Percentiles rank a stretch among this genome's conserved stretches.
These are phyloP conservation scores for Agonopterix alstromeriana DNA, from an alignment of 2,888 invertebrate genomes.

Conservation along the genomic window DNA sequence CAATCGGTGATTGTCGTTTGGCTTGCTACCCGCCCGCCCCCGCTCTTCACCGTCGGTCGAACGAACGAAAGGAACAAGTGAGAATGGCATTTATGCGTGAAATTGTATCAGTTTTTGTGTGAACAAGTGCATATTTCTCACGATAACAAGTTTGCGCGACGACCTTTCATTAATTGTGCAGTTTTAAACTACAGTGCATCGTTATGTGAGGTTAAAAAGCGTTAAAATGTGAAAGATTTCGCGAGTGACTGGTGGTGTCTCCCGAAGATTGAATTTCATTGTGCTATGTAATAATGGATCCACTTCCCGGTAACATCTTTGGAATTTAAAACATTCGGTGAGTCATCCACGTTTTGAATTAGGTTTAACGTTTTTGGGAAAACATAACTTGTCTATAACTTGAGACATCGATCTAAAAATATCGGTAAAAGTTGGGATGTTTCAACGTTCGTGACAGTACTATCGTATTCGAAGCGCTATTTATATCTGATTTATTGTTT, in stretches of 20 bases:
- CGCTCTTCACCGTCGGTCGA: conserved; percentile 33
- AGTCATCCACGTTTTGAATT: conserved; percentile 59
- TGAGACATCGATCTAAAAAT: conserved; percentile 23
- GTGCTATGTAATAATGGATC: conserved; percentile 61
- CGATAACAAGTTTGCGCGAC: conserved; percentile 35
- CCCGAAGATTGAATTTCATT: conserved; percentile 57
- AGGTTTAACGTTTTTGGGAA: conserved; percentile 23
- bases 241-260: conserved; percentile 60
- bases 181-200: conserved; percentile 26
- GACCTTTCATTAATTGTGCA: conserved; percentile 35
- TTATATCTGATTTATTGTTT: conserved; percentile 29
- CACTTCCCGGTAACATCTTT: conserved; percentile 65
- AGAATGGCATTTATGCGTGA: conserved; percentile 66
- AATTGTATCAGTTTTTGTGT: conserved; percentile 63
- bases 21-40: conserved; percentile 10
- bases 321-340: conserved; percentile 74
- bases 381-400: not conserved
- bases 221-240: conserved; percentile 45
- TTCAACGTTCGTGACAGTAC: conserved; percentile 9
- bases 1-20: not conserved
- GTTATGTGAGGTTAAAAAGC: conserved; percentile 48
- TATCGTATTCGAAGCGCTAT: conserved; percentile 31
- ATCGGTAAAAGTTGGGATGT: conserved; percentile 22
- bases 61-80: conserved; percentile 39
- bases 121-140: conserved; percentile 59